Percentiles rank a stretch among this genome's conserved stretches.
These are phyloP conservation scores for Dolomedes plantarius DNA, from an alignment of 2,888 invertebrate genomes.

Conservation along the genomic window DNA sequence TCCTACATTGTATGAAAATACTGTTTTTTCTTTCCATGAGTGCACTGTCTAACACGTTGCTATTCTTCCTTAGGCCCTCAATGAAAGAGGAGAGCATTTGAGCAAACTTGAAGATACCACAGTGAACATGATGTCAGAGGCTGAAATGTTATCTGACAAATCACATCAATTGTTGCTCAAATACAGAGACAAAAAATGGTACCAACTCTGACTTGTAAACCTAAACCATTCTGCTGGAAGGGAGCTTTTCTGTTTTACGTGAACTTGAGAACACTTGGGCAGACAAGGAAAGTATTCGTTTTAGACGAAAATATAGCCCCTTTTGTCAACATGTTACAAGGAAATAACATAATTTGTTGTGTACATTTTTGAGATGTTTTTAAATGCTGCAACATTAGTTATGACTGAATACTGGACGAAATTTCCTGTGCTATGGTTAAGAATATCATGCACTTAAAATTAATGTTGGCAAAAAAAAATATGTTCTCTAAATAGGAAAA, in stretches of 20 bases:
- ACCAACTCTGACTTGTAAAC: constrained; percentile 88
- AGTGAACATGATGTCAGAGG: constrained; percentile 91
- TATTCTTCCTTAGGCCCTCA: constrained; percentile 84
- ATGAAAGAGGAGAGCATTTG: constrained; percentile 96
- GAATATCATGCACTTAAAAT: constrained; percentile 62
- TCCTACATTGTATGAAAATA: too few relatives aligned
- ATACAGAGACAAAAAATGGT: constrained; percentile 99
- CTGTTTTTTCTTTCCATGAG: too few relatives aligned
- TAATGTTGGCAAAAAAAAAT: constrained; percentile 61
- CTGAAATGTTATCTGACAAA: constrained; percentile 88
- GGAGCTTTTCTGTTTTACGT: constrained; percentile 63
- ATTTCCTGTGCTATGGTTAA: constrained; percentile 23
- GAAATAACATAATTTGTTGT: constrained; percentile 57
- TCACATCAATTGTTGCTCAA: constrained; percentile 96
- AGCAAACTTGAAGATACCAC: constrained; percentile 93
- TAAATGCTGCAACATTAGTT: constrained; percentile 61
- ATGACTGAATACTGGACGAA: constrained; percentile 10
- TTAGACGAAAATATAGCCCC: constrained; percentile 64
- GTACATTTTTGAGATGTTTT: constrained; percentile 62
- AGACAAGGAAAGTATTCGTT: constrained; percentile 39
- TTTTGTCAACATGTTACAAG: constrained; percentile 53
- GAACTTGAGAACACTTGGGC: constrained; percentile 52
- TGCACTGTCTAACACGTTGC: too few relatives aligned
- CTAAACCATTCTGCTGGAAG: constrained; percentile 47
- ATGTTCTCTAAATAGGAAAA: constrained; percentile 55